A percentile compares a stretch with the other conserved stretches of the same genome.
These are phyloP conservation scores for Peromyscus nudipes DNA, from an alignment of 2,797 vertebrate species.

Conservation along the genomic window DNA sequence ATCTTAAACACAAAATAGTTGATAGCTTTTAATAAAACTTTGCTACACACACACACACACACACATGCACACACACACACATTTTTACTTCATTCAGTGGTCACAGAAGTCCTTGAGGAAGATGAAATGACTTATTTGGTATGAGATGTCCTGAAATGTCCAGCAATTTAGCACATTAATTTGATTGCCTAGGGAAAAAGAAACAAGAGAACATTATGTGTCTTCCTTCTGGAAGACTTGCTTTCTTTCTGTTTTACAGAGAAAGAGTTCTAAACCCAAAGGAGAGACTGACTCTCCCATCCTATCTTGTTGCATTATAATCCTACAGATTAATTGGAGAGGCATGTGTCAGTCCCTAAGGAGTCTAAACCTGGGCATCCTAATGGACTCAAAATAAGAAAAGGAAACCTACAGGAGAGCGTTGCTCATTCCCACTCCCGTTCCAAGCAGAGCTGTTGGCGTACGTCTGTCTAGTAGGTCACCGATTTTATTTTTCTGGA, in stretches of 20 bases:
- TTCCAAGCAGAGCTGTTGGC: background rate
- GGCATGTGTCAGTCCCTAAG: too few species aligned
- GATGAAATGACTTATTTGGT: background rate
- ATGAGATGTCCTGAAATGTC: background rate
- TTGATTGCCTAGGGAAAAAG: background rate
- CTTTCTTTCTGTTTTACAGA: constrained; percentile 24
- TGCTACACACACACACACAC: background rate
- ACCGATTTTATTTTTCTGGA: background rate
- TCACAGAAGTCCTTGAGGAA: constrained; percentile 32
- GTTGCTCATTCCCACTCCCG: accelerated
- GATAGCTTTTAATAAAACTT: background rate
- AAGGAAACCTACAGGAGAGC: background rate
- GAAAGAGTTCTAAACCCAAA: background rate
- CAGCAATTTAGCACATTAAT: background rate
- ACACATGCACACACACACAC: too few species aligned
- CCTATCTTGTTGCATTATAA: background rate
- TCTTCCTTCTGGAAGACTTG: background rate
- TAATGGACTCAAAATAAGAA: background rate
- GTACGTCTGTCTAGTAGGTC: background rate
- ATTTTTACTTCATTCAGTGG: constrained; percentile 24
- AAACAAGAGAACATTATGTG: background rate
- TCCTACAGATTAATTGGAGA: background rate
- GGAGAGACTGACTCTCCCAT: background rate
- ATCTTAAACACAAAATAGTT: background rate
- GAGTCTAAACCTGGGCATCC: background rate